Evolutionary conservation across 2,888 invertebrate species (phyloP), one percentile per base, ranked within the genome.

Genomic region (Drosophila barbarae): DNA sequence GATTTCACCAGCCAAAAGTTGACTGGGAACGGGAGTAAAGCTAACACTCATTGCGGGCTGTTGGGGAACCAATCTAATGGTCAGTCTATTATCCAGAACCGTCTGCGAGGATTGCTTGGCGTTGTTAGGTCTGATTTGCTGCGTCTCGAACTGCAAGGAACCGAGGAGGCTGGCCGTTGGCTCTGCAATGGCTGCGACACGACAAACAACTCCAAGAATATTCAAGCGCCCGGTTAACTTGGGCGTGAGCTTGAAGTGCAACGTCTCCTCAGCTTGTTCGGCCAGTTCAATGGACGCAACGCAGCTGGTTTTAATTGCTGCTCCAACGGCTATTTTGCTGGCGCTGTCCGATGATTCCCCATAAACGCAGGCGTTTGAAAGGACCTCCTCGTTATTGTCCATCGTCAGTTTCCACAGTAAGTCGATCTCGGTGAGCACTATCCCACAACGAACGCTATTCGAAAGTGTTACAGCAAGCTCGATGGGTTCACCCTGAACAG

Each of bases 401-500:
- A 88, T 82, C 15, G 88, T 89, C 23, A 89, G 76, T 32, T 88
- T 86, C 88, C 88, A 90, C 2, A 89, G 77, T 15, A 90, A 58
- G 72, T 89, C 88, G 12, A 89, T 88, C 35, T 89, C 87, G 5
- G 85, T 82, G 36, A 90, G 85, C 1, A 79, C 78, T 15, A 90
- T 87, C 23, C 92, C 91, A 70, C 98, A 90, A 54, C 93, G 92
- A 28, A 97, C 91, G 12, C 89, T 87, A 59, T 89, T 90, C 2
- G 86, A 83, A 4, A 90, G 70, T 6, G 82, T 80, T 10, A 89
- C 87, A 39, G 94, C 93, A 55, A 97, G 91, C 88, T 94, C 94
- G 55, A 97, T 93, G 0, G 95, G 94, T 88, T 98, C 97, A 87
- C 94, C 94, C 76, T 95, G 92, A 49, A 95, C 93, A 10, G 94